Conservation (phyloP, 2,797 vertebrate species). For the Intellagama lesueurii region DNA sequence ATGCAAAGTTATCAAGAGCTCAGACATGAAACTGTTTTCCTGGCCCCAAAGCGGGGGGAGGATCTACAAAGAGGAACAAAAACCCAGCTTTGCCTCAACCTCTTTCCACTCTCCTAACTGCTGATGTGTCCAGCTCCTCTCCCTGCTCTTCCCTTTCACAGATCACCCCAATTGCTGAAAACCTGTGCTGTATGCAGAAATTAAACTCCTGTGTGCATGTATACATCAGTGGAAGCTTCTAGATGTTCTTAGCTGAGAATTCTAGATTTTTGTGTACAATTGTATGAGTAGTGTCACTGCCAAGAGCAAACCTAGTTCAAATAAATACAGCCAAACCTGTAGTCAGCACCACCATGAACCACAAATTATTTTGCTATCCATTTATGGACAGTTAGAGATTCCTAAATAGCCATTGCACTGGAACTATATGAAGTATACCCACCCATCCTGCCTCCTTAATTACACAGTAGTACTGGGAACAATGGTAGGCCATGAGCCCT, state of each 20-base stretch:
- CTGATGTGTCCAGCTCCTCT: background rate
- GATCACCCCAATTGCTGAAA: background rate
- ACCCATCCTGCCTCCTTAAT: background rate
- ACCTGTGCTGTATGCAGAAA: background rate
- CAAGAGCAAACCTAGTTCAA: background rate
- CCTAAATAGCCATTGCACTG: background rate
- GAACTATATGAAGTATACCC: background rate
- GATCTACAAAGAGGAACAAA: no score
- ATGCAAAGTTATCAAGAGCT: background rate
- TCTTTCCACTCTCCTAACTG: background rate
- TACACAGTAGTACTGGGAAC: background rate
- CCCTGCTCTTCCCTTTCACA: background rate
- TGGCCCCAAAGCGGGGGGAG: no score
- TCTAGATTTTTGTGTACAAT: background rate
- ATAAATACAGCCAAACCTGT: background rate
- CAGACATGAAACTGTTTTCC: no score
- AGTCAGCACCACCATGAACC: background rate
- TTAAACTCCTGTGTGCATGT: background rate
- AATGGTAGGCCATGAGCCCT: no score
- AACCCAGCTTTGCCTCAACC: no score
- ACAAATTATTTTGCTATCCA: background rate
- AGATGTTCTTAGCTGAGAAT: background rate
- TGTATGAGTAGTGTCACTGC: background rate
- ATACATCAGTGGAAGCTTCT: background rate
- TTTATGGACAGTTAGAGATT: background rate